Evolutionary conservation across 2,797 vertebrate species (phyloP).

Genomic region (Pseudotriccus pelzelni): DNA sequence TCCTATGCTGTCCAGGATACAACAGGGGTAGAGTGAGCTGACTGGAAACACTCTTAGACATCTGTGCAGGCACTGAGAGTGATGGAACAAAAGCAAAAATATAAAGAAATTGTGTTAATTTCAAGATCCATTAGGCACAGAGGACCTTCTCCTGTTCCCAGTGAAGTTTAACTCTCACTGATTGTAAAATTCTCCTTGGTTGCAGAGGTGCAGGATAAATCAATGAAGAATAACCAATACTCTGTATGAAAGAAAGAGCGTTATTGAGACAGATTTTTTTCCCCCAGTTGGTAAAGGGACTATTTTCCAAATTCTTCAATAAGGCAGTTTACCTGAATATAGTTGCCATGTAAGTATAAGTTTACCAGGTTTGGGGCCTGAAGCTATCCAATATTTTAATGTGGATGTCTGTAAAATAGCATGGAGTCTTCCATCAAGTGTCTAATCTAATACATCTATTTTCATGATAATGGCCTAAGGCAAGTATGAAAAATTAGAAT

Average conservation of each 20-base stretch:
- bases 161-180: not conserved
- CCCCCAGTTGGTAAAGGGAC: not conserved
- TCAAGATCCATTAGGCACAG: slow-evolving; percentile 52
- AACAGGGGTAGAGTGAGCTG: not conserved
- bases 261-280: not conserved
- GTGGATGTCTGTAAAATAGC: not conserved
- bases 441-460: not conserved
- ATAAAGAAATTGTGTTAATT: slow-evolving; percentile 42
- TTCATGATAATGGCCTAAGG: not conserved
- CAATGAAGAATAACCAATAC: not conserved
- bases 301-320: not conserved
- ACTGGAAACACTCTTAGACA: not conserved
- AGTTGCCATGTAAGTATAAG: not conserved
- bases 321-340: not conserved
- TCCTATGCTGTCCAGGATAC: not conserved
- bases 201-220: not conserved
- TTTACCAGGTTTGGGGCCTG: not conserved
- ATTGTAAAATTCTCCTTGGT: not conserved
- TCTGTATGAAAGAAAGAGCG: not conserved
- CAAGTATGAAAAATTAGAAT: not conserved
- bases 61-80: not conserved
- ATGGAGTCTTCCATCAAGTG: not conserved
- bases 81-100: slow-evolving; percentile 38
- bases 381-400: not conserved
- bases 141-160: not conserved